These are phyloP conservation scores for Anastatus disparis DNA, from an alignment of 1,140 invertebrate species.

Conservation along the genomic window DNA sequence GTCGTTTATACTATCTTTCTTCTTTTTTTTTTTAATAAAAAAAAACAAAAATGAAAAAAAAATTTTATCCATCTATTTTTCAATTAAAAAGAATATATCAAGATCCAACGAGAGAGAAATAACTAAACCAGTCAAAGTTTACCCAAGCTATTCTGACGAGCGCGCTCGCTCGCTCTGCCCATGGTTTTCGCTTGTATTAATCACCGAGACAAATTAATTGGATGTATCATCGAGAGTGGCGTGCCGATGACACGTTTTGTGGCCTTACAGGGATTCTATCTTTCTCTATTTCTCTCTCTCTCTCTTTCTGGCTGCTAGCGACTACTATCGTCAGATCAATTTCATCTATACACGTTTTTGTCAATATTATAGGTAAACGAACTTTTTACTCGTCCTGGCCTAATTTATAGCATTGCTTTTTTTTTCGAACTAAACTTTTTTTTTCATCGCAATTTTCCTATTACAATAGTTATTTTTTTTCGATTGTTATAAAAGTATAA, in stretches of 20 bases:
- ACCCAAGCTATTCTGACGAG: not conserved
- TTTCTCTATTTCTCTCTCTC: too few relatives aligned
- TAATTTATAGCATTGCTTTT: not conserved
- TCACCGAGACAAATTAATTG: slow-evolving; percentile 55
- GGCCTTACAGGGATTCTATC: slow-evolving; percentile 31
- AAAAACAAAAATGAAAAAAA: too few relatives aligned
- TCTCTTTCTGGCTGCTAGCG: too few relatives aligned
- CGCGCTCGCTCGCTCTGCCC: not conserved
- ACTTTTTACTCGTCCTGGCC: not conserved
- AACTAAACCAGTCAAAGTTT: slow-evolving; percentile 5
- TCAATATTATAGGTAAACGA: not conserved
- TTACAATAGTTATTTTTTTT: too few relatives aligned
- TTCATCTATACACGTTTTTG: not conserved
- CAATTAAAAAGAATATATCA: not conserved
- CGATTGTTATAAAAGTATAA: too few relatives aligned
- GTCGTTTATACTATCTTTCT: too few relatives aligned
- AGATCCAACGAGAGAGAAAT: not conserved
- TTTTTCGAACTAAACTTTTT: too few relatives aligned
- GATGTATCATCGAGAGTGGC: slow-evolving; percentile 48
- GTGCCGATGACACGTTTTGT: slow-evolving; percentile 53
- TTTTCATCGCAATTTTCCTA: too few relatives aligned
- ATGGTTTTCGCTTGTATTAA: slow-evolving; percentile 45
- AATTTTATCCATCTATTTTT: not conserved
- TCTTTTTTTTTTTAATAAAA: too few relatives aligned
- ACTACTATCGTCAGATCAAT: slow-evolving; percentile 42